phyloP scores from a whole-genome alignment of 2,888 invertebrate genomes.

The Epistrophella euchroma region DNA sequence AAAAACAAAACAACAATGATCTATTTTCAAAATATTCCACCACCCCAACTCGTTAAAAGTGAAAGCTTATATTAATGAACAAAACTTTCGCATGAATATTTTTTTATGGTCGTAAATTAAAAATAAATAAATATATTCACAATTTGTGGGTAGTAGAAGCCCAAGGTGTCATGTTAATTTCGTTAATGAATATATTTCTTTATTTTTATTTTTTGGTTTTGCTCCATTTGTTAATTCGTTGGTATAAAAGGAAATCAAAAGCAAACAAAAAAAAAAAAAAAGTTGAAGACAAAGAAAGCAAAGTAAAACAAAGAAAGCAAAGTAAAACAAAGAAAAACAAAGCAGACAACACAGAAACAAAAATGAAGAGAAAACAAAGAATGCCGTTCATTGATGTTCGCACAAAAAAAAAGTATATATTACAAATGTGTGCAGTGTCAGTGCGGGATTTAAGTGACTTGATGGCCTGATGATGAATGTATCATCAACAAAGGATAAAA shows the following conservation, averaged over 20 bases:
- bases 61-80: slow-evolving; percentile 3
- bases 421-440: not conserved
- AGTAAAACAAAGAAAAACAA: slow-evolving; percentile 12
- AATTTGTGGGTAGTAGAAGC: slow-evolving; percentile 8
- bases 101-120: not conserved
- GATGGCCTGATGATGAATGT: too few relatives aligned
- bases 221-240: slow-evolving; percentile 43
- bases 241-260: slow-evolving; percentile 35
- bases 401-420: slow-evolving; percentile 2
- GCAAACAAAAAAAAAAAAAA: not conserved
- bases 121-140: not conserved
- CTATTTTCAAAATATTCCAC: not conserved
- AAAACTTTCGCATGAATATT: slow-evolving; percentile 5
- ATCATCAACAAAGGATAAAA: too few relatives aligned
- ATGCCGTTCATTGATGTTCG: slow-evolving; percentile 38
- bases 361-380: slow-evolving; percentile 44
- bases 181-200: slow-evolving; percentile 12
- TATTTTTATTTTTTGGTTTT: slow-evolving; percentile 29
- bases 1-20: not conserved
- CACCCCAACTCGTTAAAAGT: not conserved
- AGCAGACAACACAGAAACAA: slow-evolving; percentile 8
- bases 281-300: slow-evolving; percentile 36
- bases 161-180: slow-evolving; percentile 27
- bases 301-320: slow-evolving; percentile 13
- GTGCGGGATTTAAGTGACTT: not conserved